Conservation (phyloP, 2,797 vertebrate species). For the Sphaeramia orbicularis region DNA sequence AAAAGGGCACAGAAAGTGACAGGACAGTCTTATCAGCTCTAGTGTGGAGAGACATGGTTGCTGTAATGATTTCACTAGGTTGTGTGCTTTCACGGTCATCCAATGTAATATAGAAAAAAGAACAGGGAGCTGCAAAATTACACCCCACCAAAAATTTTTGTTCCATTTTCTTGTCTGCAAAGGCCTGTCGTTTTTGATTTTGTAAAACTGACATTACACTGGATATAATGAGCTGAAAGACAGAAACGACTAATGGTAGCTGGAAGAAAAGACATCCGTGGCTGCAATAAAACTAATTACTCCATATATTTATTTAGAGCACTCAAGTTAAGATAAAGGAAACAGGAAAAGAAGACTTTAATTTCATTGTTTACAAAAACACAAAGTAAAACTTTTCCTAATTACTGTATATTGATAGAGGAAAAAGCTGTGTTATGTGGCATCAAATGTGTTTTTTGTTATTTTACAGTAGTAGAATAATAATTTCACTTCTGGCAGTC, state of each 20-base stretch:
- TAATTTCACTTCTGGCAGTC: not conserved
- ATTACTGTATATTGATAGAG: not conserved
- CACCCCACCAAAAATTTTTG: no score
- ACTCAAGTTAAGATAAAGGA: no score
- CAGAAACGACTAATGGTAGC: no score
- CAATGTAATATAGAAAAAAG: constrained; percentile 11
- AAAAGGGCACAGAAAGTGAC: constrained; percentile 23
- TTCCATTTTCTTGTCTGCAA: no score
- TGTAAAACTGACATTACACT: no score
- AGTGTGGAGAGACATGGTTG: not conserved
- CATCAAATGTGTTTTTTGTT: no score
- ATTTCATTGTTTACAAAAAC: not conserved
- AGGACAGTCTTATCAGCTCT: constrained; percentile 3
- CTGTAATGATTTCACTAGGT: constrained; percentile 34
- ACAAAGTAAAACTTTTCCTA: not conserved
- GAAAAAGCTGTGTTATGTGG: no score
- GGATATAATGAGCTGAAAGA: no score
- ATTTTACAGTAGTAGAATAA: no score
- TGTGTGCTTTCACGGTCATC: constrained; percentile 3
- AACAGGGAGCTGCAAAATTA: not conserved
- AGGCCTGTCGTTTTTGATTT: no score
- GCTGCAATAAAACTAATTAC: no score
- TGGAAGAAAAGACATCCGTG: no score
- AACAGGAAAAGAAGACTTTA: not conserved
- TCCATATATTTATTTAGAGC: not conserved